Base-by-base conservation (phyloP, 2,797 vertebrate genomes). In the Esox masquinongy region DNA sequence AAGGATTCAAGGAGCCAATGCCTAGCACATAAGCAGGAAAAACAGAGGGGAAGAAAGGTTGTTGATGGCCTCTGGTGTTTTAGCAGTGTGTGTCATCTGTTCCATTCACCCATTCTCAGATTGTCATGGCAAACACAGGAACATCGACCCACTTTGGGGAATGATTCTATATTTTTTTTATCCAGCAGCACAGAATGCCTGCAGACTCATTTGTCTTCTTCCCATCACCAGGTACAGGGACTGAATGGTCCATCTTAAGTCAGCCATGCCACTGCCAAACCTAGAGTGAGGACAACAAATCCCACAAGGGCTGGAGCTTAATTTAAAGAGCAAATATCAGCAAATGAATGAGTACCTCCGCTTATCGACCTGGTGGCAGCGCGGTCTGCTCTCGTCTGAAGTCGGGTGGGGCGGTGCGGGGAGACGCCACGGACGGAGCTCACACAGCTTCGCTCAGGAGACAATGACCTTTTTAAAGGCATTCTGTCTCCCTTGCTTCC, bases 391-490 rank as follows among this genome's bases (percentile, higher is more conserved):
- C 9, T 1, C 22, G 22, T 14, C n/a, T 24, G 56, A 61, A 61
- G 56, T 61, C 56, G 22, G 56, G 56, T 12, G 50, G 50, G 56
- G 56, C 11, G 24, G 56, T 7, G 56, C 5, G 56, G 12, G 56
- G 0, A 4, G 3, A 24, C 2, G 56, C n/a, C 1, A 24, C 9
- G 22, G 56, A 26, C 56, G 24, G 56, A 24, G 22, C 56, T 24
- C 56, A 12, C 11, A 6, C 56, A 61, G 56, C 56, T 61, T 61
- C n/a, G 22, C 56, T 43, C 56, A 22, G 59, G 68, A 73, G 34
- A 59, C 61, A n/a, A 50, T 72, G 15, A 24, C 69, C 63, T 59
- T 78, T 67, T 17, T 19, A 39, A 67, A 70, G 34, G 17, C 49
- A 31, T 67, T 61, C 56, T 61, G 56, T 61, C 56, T 61, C n/a